phyloP scores from a whole-genome alignment of 2,888 invertebrate genomes.

The Pecten maximus region DNA sequence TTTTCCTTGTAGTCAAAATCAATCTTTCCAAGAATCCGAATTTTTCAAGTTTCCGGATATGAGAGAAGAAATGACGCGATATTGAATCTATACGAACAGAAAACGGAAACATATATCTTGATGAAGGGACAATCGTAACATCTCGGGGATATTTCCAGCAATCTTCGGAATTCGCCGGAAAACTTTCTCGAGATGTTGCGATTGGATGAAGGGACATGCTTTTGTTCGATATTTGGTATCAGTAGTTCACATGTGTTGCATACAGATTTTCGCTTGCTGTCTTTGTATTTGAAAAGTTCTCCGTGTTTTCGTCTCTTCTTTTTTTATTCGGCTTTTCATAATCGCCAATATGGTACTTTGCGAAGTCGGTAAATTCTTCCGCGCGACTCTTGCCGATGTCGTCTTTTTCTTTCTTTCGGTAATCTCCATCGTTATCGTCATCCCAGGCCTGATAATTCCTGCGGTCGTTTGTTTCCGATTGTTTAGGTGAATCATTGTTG shows the following conservation, averaged over 20 bases:
- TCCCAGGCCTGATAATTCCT: background rate
- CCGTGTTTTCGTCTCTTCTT: background rate
- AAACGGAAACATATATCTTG: no score
- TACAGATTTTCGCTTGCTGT: background rate
- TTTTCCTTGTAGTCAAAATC: no score
- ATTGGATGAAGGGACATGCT: no score
- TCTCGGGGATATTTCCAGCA: no score
- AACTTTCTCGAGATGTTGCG: no score
- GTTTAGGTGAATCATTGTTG: background rate
- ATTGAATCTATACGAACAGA: no score
- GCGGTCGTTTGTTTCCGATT: background rate
- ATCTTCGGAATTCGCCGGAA: no score
- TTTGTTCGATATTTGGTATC: no score
- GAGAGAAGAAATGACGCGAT: no score
- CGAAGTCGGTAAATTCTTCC: background rate
- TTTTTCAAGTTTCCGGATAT: no score
- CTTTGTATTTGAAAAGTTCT: background rate
- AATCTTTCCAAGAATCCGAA: no score
- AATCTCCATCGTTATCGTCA: background rate
- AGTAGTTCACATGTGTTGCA: background rate
- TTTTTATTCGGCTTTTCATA: slow-evolving; percentile 1
- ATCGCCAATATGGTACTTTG: background rate
- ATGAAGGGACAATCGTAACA: no score
- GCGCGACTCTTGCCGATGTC: background rate
- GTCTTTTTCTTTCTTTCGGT: background rate